Conservation (phyloP, 2,797 vertebrate species). For the Myotis findleyi region DNA sequence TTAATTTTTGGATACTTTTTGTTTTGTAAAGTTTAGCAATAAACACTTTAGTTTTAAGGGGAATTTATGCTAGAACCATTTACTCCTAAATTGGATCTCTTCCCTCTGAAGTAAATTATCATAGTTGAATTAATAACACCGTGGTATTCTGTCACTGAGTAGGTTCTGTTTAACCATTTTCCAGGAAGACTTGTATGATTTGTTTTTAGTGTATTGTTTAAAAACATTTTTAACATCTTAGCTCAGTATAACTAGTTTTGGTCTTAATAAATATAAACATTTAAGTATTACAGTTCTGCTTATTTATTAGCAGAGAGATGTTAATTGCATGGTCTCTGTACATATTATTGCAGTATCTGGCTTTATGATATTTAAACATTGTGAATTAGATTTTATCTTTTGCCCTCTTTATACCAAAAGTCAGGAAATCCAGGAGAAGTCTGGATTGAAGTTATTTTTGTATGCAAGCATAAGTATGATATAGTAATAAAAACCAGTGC, state of each 20-base stretch:
- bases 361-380: not conserved
- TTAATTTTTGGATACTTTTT: not conserved
- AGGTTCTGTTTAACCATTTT: constrained; percentile 17
- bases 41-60: not conserved
- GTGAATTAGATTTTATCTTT: not conserved
- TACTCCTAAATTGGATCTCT: not conserved
- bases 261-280: not conserved
- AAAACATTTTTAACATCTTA: not conserved
- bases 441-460: not conserved
- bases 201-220: constrained; percentile 14
- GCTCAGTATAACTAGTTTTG: not conserved
- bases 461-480: rapidly evolving
- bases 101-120: not conserved
- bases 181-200: not conserved
- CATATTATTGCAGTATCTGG: not conserved
- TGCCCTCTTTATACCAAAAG: not conserved
- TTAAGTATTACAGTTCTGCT: not conserved
- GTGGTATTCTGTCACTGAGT: not conserved
- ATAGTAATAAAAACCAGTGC: rapidly evolving
- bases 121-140: not conserved
- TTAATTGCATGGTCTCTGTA: not conserved
- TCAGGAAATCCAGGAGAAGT: not conserved
- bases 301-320: not conserved
- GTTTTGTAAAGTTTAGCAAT: constrained; percentile 16
- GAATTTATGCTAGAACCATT: not conserved